A percentile compares a stretch with the other conserved stretches of the same genome.
phyloP scores from a whole-genome alignment of 2,113 vertebrate species.

The Ptyas mucosa region DNA sequence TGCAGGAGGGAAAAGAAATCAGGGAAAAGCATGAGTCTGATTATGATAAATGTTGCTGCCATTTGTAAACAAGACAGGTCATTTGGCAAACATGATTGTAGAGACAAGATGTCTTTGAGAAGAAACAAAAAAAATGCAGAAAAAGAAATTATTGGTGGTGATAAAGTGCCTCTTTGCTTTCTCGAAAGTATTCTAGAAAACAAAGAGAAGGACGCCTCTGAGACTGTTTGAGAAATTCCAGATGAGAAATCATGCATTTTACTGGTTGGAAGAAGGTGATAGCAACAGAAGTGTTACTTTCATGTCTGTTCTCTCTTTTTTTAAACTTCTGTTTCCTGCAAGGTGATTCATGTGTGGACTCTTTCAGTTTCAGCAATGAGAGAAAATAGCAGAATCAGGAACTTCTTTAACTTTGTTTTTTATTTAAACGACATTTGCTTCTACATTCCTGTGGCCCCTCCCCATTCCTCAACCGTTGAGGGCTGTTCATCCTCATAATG shows the following conservation, averaged over 20 bases:
- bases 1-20: not conserved
- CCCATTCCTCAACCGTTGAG: not conserved
- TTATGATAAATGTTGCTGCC: not conserved
- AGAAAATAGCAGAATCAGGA: not conserved
- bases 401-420: not conserved
- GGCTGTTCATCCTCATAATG: not conserved
- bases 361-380: not conserved
- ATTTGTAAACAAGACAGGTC: not conserved
- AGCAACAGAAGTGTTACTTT: not conserved
- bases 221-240: not conserved
- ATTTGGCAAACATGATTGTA: not conserved
- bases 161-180: not conserved
- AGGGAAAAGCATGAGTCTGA: not conserved
- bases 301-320: not conserved
- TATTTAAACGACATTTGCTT: not conserved
- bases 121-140: not conserved
- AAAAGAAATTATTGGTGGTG: not conserved
- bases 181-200: not conserved
- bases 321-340: not conserved
- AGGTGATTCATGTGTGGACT: not conserved
- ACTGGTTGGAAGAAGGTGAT: not conserved
- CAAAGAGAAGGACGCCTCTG: not conserved
- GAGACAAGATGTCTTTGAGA: not conserved
- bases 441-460: not conserved
- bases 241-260: not conserved